phyloP scores from a whole-genome alignment of 2,113 vertebrate genomes.

The cattle (Bos taurus) region DNA sequence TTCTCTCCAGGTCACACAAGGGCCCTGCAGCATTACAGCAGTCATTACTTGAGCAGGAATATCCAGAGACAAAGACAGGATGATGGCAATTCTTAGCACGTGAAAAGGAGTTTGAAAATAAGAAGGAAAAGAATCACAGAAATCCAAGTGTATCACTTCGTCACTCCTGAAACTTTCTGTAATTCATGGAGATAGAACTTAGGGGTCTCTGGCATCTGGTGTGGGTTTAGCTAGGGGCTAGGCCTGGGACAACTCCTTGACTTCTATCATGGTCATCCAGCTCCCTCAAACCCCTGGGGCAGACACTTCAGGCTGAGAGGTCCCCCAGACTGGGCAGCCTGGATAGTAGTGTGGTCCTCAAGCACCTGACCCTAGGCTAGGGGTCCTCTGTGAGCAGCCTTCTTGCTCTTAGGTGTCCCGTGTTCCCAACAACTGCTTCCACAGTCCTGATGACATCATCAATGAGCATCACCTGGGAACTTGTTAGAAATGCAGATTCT shows the following conservation, averaged over 20 bases:
- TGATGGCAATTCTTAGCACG: background rate
- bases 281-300: background rate
- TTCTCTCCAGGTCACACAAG: background rate
- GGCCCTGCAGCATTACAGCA: background rate
- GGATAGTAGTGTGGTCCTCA: background rate
- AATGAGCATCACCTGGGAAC: background rate
- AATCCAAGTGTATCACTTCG: background rate
- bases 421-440: background rate
- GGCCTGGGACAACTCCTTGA: too few species aligned
- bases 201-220: background rate
- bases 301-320: background rate
- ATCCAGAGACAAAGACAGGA: background rate
- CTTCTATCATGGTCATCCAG: background rate
- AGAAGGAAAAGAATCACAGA: background rate
- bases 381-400: background rate
- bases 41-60: background rate
- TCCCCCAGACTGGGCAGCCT: background rate
- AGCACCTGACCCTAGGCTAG: rapidly evolving
- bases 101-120: background rate
- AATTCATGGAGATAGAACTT: background rate
- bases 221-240: background rate
- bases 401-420: background rate
- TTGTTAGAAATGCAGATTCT: background rate
- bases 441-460: background rate
- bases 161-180: background rate